Conservation (phyloP, 2,113 vertebrate species). For the Albula glossodonta region DNA sequence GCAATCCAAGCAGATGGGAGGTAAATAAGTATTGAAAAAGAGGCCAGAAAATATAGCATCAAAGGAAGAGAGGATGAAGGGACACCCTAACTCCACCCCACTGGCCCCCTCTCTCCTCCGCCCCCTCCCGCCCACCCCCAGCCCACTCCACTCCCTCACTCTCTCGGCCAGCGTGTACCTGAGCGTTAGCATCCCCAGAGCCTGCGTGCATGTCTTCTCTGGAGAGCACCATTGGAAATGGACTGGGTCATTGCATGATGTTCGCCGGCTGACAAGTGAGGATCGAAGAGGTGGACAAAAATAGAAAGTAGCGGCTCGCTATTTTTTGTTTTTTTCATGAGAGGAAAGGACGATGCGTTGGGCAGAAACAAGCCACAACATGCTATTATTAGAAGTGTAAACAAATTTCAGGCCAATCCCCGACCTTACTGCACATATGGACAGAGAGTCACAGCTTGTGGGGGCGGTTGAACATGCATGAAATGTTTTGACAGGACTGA, state of each 20-base stretch:
- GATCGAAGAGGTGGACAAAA: conserved; percentile 57
- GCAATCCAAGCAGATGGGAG: not conserved
- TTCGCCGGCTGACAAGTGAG: conserved; percentile 52
- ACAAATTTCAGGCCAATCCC: conserved; percentile 48
- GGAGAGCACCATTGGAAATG: not conserved
- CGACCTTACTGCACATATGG: conserved; percentile 41
- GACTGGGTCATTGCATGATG: conserved; percentile 35
- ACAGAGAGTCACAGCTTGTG: conserved; percentile 35
- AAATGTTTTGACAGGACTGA: conserved; percentile 40
- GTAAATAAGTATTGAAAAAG: conserved; percentile 52
- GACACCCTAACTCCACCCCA: not conserved
- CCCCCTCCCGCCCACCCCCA: not conserved
- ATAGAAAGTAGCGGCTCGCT: conserved; percentile 43
- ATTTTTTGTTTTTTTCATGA: conserved; percentile 33
- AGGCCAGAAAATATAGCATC: conserved; percentile 39
- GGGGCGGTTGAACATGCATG: conserved; percentile 28
- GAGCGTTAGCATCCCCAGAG: not conserved
- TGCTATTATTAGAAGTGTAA: conserved; percentile 58
- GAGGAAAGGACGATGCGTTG: conserved; percentile 51
- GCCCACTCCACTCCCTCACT: not conserved
- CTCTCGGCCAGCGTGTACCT: not conserved
- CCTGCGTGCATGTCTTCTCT: not conserved
- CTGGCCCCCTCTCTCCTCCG: not conserved
- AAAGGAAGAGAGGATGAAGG: not conserved
- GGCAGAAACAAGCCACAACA: conserved; percentile 39